Percentiles rank a stretch among this genome's conserved stretches.
Conservation (phyloP, 92 coral and sea anemone species). For the Epizoanthus scotinus region DNA sequence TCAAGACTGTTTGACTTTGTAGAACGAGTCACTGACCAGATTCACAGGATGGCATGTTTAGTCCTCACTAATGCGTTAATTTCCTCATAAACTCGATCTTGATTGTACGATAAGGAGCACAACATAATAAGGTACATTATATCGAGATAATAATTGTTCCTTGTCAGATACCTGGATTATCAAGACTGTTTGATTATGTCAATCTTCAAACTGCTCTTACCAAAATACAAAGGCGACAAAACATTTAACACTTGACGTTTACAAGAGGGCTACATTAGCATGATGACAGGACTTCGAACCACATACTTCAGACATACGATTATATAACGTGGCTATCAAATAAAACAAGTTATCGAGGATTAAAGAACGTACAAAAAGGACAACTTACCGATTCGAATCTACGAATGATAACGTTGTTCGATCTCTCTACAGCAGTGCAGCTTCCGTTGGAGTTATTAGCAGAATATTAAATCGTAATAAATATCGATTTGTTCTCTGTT, state of each 20-base stretch:
- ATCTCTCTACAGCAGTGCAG: not conserved
- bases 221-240: conserved; percentile 10
- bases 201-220: not conserved
- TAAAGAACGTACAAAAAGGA: not conserved
- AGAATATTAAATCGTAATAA: not conserved
- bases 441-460: not conserved
- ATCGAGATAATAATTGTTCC: not conserved
- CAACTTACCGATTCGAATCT: not conserved
- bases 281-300: conserved; percentile 31
- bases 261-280: conserved; percentile 20
- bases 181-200: conserved; percentile 3
- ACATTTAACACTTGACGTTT: conserved; percentile 42
- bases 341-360: not conserved
- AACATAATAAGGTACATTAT: too few relatives aligned
- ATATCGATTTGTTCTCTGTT: not conserved
- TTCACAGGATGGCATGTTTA: too few relatives aligned
- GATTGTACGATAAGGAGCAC: too few relatives aligned
- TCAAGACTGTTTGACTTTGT: too few relatives aligned
- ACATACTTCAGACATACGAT: conserved; percentile 18
- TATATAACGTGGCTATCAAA: conserved; percentile 17
- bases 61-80: too few relatives aligned
- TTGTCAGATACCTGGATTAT: conserved; percentile 1
- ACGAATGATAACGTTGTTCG: conserved; percentile 1
- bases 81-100: too few relatives aligned
- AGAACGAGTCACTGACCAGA: too few relatives aligned